Conservation (phyloP, 2,888 invertebrate genomes). For the Atherix ibis region DNA sequence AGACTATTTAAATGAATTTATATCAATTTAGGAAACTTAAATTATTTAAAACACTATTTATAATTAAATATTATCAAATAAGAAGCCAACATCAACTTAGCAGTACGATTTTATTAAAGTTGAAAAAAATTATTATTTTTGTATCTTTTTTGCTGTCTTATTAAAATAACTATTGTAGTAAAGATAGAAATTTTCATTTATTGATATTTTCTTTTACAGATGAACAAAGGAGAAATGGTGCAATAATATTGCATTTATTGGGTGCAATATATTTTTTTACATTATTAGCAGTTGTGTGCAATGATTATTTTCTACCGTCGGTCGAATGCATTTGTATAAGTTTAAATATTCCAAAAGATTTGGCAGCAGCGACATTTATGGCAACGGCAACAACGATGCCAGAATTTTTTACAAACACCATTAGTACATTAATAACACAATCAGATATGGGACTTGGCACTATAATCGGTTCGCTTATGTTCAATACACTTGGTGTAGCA, state of each 20-base stretch:
- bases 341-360: constrained; percentile 63
- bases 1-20: no score
- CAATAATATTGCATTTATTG: constrained; percentile 55
- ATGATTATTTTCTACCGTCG: constrained; percentile 80
- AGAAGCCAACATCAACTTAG: no score
- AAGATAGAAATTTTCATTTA: no score
- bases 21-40: no score
- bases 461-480: constrained; percentile 74
- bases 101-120: no score
- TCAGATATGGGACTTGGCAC: constrained; percentile 79
- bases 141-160: no score
- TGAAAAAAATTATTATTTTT: no score
- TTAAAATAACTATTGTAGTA: no score
- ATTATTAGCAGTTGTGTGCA: constrained; percentile 74
- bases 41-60: no score
- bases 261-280: constrained; percentile 74
- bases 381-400: constrained; percentile 90
- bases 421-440: constrained; percentile 69
- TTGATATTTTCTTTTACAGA: no score
- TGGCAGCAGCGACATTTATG: constrained; percentile 95
- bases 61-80: no score
- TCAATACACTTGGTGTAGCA: constrained; percentile 73
- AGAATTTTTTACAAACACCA: constrained; percentile 82
- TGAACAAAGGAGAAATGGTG: constrained; percentile 55
- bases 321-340: constrained; percentile 76